A percentile compares a stretch with the other conserved stretches of the same genome.
Evolutionary conservation across 2,113 vertebrate species (phyloP).

Genomic region (Salvelinus sp.): DNA sequence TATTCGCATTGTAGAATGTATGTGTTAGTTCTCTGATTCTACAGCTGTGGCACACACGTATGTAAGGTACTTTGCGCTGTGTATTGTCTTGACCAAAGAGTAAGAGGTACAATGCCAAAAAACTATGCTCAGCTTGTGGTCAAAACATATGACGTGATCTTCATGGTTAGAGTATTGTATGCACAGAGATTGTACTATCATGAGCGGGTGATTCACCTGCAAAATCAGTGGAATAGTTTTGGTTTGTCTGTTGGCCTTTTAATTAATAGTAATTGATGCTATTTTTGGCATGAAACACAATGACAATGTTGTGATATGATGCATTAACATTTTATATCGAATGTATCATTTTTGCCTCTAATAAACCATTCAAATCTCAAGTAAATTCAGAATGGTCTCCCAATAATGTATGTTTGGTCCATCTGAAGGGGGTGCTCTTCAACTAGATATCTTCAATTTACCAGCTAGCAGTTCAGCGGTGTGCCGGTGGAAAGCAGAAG

Average conservation of each 20-base stretch:
- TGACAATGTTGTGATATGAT: not conserved
- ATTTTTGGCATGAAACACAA: not conserved
- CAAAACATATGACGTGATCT: constrained; percentile 18
- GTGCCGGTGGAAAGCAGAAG: not conserved
- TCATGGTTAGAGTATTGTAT: not conserved
- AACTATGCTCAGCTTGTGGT: not conserved
- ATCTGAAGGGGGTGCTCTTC: constrained; percentile 33
- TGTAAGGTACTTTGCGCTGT: not conserved
- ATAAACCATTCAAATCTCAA: not conserved
- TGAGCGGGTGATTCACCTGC: not conserved
- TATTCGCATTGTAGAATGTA: constrained; percentile 52
- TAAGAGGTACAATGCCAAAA: not conserved
- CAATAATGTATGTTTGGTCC: constrained; percentile 37
- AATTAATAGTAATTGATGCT: not conserved
- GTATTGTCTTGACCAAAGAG: constrained; percentile 30
- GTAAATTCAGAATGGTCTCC: not conserved
- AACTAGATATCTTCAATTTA: not conserved
- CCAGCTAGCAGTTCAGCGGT: not conserved
- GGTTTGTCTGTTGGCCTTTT: not conserved
- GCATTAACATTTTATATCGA: not conserved
- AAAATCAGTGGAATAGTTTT: not conserved
- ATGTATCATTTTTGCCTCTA: not conserved
- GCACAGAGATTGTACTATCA: not conserved
- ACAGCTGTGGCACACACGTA: not conserved
- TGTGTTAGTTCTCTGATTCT: not conserved